Evolutionary conservation across 2,888 invertebrate species (phyloP).

Genomic region (Agrypnus murinus): DNA sequence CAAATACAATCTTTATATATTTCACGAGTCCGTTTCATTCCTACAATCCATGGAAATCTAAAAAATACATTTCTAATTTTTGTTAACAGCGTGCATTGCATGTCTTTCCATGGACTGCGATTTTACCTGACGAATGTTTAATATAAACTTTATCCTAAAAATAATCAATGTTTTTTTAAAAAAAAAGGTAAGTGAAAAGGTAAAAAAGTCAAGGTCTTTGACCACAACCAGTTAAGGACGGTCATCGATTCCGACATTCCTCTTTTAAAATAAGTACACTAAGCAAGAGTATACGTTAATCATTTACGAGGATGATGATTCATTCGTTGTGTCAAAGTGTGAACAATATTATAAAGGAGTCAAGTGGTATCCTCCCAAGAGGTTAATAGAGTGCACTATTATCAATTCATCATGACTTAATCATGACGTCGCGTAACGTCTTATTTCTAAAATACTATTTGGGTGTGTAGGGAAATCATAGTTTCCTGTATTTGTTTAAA

Average conservation of each 20-base stretch:
- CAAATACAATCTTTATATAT: no score
- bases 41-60: no score
- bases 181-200: not conserved
- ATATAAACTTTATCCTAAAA: not conserved
- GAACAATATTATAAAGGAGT: constrained; percentile 18
- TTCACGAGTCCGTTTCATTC: no score
- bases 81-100: no score
- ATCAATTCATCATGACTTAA: not conserved
- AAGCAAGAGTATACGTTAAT: not conserved
- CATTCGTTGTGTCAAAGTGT: constrained; percentile 14
- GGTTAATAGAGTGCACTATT: constrained; percentile 5
- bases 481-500: no score
- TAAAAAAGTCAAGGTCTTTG: constrained; percentile 19
- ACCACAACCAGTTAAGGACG: constrained; percentile 29
- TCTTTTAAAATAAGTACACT: not conserved
- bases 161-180: not conserved
- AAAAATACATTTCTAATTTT: no score
- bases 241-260: constrained; percentile 11
- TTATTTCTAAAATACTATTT: no score
- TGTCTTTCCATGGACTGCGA: no score
- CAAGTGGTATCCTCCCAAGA: not conserved
- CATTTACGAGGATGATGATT: constrained; percentile 22
- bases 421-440: no score
- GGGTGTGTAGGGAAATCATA: no score
- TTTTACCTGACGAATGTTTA: not conserved